Evolutionary conservation across 1,140 invertebrate species (phyloP).

Genomic region (Calosoma granatense): DNA sequence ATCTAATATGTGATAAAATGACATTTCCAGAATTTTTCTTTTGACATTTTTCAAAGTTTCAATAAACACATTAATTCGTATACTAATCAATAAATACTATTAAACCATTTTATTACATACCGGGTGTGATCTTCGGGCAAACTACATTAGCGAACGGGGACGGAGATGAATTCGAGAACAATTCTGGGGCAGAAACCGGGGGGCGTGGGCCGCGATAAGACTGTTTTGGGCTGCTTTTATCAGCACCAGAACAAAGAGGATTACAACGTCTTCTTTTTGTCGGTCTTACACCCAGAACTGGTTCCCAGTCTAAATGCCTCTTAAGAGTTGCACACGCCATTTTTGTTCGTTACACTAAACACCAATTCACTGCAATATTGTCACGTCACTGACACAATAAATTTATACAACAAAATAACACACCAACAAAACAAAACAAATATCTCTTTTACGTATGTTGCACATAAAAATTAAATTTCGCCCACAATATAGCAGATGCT

Average conservation of each 20-base stretch:
- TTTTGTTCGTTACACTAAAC: conserved; percentile 33
- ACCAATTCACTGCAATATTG: background rate
- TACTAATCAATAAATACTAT: background rate
- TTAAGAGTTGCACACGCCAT: conserved; percentile 96
- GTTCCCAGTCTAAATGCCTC: conserved; percentile 87
- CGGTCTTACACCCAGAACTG: conserved; percentile 66
- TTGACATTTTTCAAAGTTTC: background rate
- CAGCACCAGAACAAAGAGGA: conserved; percentile 55
- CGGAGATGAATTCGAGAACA: conserved; percentile 28
- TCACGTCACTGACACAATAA: background rate
- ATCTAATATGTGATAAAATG: background rate
- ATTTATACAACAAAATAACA: background rate
- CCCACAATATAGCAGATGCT: background rate
- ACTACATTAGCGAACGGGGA: conserved; percentile 24
- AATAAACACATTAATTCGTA: background rate
- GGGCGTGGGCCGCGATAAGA: conserved; percentile 46
- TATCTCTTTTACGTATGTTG: background rate
- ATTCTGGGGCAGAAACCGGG: conserved; percentile 35
- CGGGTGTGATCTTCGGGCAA: conserved; percentile 26
- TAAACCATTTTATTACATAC: background rate
- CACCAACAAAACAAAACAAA: background rate
- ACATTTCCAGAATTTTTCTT: background rate
- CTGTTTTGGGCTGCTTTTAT: conserved; percentile 19
- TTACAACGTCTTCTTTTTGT: conserved; percentile 79
- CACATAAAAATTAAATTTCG: background rate